Evolutionary conservation across 2,113 vertebrate species (phyloP).

Genomic region (Calonectris borealis): DNA sequence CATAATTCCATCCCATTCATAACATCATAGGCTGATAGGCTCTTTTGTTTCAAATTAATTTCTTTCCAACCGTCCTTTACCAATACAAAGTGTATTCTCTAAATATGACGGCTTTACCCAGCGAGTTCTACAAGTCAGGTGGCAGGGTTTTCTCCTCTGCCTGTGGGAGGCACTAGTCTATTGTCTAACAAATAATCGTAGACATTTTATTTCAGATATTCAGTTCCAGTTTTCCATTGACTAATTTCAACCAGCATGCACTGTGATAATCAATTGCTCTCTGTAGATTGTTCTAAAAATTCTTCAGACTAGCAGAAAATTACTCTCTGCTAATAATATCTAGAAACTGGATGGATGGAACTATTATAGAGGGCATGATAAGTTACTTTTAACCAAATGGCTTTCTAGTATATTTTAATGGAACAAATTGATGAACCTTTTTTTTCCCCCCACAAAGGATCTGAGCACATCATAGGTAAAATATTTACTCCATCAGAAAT

Average conservation of each 20-base stretch:
- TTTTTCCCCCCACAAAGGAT: neutral
- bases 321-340: neutral
- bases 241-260: neutral
- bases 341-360: neutral
- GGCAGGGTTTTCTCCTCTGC: conserved; percentile 24
- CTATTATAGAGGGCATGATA: neutral
- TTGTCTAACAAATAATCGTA: conserved; percentile 9
- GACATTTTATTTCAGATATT: neutral
- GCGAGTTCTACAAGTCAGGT: neutral
- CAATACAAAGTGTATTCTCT: neutral
- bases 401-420: neutral
- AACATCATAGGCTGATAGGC: conserved; percentile 31
- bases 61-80: conserved; percentile 2
- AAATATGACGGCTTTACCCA: neutral
- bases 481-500: neutral
- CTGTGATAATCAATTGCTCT: neutral
- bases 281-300: neutral
- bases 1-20: conserved; percentile 62
- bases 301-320: neutral
- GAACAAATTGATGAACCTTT: neutral
- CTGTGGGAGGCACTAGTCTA: conserved; percentile 30
- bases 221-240: neutral
- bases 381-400: neutral
- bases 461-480: neutral
- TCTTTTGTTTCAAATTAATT: conserved; percentile 25